Evolutionary conservation across 1,140 invertebrate species (phyloP), one percentile per base, ranked within the genome.

Genomic region (Eciton burchellii): DNA sequence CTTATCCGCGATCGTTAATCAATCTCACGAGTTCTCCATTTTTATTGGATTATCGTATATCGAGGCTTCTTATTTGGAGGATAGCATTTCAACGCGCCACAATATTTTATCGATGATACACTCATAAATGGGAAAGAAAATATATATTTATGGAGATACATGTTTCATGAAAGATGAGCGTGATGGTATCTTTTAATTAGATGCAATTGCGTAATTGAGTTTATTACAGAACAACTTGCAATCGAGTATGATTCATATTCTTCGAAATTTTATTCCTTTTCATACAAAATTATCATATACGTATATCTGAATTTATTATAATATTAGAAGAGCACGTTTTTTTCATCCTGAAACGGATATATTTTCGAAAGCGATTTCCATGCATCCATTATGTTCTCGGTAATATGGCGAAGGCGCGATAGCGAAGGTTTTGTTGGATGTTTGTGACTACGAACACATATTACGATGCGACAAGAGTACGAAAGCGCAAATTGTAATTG

Each of bases 401-500:
- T 74, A 65, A 47, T 6, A 35, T 41, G 26, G n/a, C n/a, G n/a
- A n/a, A n/a, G n/a, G n/a, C n/a, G n/a, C n/a, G n/a, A 35, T 52
- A 21, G 19, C 1, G 24, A 14, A 35, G 43, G 9, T 8, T 49
- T 65, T n/a, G 26, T 52, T 3, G 1, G 12, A 65, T n/a, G 41
- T 24, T 41, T 5, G 26, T 43, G 26, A 1, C 29, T 24, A 12
- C 12, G 56, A 35, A 49, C 43, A 60, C 74, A 24, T 79, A 49
- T 70, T 24, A 12, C 63, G 16, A 21, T 43, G 49, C 24, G 45
- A 57, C 56, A 79, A n/a, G 68, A 49, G 35, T 14, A 16, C 19
- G 62, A 68, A 68, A 76, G 45, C 59, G 45, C 45, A 52, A 68
- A 77, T 6, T 77, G 74, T 49, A 79, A 68, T 79, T 68, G n/a